Base-by-base conservation (phyloP, 2,797 vertebrate genomes). In the Percopsis omiscomaycus region DNA sequence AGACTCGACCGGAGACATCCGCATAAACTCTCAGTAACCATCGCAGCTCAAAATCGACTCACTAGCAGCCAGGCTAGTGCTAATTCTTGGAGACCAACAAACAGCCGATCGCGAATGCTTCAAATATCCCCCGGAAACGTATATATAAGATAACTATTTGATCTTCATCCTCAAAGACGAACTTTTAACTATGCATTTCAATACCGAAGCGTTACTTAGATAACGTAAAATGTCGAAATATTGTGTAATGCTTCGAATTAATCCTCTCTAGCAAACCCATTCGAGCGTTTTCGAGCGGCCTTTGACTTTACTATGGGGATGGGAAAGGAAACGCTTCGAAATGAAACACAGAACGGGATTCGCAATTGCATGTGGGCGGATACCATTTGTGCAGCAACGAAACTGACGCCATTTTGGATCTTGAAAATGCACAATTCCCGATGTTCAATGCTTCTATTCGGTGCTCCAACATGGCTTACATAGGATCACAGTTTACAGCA, bases 361-460 rank as follows among this genome's bases (percentile, higher is more conserved):
- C 91, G 93, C 55, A 3, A 29, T 15, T 6, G 16, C 3, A 50
- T 53, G 70, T 83, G 62, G 92, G 92, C 77, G 89, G 90, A 70
- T 61, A 71, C 78, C 66, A 49, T 54, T 73, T 49, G 49, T 4
- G 52, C 15, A 15, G 22, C 2, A 3, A 5, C n/a, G 89, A 89
- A 86, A 90, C 68, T 0, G 69, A 63, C 88, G 81, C 91, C 93
- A 93, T 94, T 91, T 81, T 88, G 92, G 91, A 69, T 90, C 90
- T 1, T 0, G 2, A 0, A 0, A n/a, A 9, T 3, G 29, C 3
- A 15, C 51, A 1, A 1, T 4, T 47, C 11, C 10, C 3, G 1
- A 2, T 12, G 49, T 1, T 52, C 0, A 47, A 3, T 1, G 1
- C 14, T 30, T 8, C 3, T 4, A 2, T 44, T 2, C 10, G 0